Conservation (phyloP, 35 echinoderm and acorn worm genomes). For the Patiria miniata region DNA sequence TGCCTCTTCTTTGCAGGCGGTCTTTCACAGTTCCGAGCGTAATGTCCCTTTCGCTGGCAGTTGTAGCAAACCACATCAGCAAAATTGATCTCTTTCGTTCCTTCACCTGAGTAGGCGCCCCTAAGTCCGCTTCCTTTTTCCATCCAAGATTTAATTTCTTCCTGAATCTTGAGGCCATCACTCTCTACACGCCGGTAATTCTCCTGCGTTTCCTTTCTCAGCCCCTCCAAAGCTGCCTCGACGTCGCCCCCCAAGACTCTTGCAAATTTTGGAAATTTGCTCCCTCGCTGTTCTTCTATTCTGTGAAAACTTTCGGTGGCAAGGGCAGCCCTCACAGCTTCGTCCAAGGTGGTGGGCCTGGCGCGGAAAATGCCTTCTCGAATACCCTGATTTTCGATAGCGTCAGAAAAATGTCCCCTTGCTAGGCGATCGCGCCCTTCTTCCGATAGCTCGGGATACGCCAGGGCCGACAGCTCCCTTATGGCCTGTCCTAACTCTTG, state of each 20-base stretch:
- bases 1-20: background rate
- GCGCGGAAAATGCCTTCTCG: conserved; percentile 33
- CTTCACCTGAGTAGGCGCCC: background rate
- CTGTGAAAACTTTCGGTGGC: background rate
- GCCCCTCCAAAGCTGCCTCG: background rate
- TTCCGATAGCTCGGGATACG: conserved; percentile 1
- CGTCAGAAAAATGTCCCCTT: conserved; percentile 21
- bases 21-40: background rate
- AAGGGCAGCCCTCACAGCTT: conserved; percentile 36
- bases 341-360: background rate
- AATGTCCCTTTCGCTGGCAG: background rate
- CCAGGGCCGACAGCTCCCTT: background rate
- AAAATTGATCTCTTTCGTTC: background rate
- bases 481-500: conserved; percentile 24
- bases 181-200: background rate
- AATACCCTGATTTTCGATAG: conserved; percentile 1
- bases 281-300: conserved; percentile 7
- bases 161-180: background rate
- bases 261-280: background rate
- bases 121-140: background rate
- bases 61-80: background rate
- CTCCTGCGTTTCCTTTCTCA: background rate
- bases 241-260: background rate
- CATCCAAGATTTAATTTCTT: background rate
- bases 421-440: conserved; percentile 17